Evolutionary conservation across 2,113 vertebrate genomes (phyloP).

Genomic region (Pseudorasbora parva): DNA sequence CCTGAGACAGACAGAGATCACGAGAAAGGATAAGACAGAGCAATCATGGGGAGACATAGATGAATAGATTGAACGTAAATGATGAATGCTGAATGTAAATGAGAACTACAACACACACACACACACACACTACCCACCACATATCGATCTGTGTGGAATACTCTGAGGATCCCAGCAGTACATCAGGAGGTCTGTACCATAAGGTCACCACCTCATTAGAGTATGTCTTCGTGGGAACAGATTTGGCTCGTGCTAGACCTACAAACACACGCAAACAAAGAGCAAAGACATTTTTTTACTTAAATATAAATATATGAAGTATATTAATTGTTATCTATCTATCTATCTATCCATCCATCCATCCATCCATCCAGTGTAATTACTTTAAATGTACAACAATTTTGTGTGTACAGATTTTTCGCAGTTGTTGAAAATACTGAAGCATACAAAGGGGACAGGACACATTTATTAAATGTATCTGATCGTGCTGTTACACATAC

Average conservation of each 20-base stretch:
- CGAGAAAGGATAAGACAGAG: background rate
- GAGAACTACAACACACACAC: background rate
- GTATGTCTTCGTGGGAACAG: conserved; percentile 96
- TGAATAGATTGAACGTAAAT: background rate
- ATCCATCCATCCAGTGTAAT: too few relatives aligned
- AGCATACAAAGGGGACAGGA: too few relatives aligned
- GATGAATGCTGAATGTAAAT: background rate
- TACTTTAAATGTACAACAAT: too few relatives aligned
- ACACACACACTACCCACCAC: conserved; percentile 79
- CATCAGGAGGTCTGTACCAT: conserved; percentile 96
- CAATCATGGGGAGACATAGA: background rate
- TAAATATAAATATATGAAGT: too few relatives aligned
- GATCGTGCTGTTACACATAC: conserved; percentile 72
- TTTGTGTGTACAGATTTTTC: too few relatives aligned
- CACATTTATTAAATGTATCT: background rate
- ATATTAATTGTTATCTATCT: too few relatives aligned
- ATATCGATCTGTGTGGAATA: conserved; percentile 98
- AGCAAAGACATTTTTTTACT: background rate
- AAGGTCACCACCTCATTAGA: conserved; percentile 97
- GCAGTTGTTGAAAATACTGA: too few relatives aligned
- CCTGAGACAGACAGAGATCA: conserved; percentile 70
- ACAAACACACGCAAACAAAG: conserved; percentile 44
- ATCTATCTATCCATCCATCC: too few relatives aligned
- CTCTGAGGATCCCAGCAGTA: conserved; percentile 94
- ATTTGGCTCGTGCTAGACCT: conserved; percentile 95